Base-by-base conservation (phyloP, 2,888 invertebrate species). In the Alloscopus bannaensis region DNA sequence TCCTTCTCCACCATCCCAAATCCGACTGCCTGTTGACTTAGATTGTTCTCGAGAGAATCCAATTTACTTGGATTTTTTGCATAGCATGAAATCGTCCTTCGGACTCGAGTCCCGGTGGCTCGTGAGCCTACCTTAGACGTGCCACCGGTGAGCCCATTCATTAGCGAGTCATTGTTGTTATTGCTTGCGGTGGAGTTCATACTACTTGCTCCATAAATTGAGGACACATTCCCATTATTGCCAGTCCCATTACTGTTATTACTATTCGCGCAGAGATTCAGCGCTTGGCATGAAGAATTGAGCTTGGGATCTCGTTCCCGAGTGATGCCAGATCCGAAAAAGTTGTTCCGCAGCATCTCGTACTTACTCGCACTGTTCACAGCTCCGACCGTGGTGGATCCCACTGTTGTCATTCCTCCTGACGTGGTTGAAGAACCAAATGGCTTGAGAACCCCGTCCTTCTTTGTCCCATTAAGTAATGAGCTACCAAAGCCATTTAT, bases 71-170 rank as follows among this genome's bases (percentile, higher is more conserved):
- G 84, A 66, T 84, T 80, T 70, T 84, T 84, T 18, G 83, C 84
- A 64, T 84, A 84, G 60, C 84, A 84, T 29, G 84, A 84, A 59
- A 84, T 75, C 11, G 84, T 84, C 28, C 84, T 55, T 26, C 84
- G 75, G 65, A 84, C 83, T 59, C 81, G 31, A 6, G 65, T 65
- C 4, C 69, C 76, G 40, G 75, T 47, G 13, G 66, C 31, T 68
- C 76, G 66, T 52, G 76, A 68, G 75, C 66, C 45, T 62, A 68
- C 68, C 42, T 76, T 76, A 24, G 68, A 68, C 20, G 55, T n/a
- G 24, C 42, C 20, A 18, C 65, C 50, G 18, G 50, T 68, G 28
- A 76, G 16, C 0, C 76, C 62, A 60, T 76, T 76, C 68, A 76
- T 68, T 60, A 76, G 40, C 24, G 76, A 76, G 50, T 76, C 76